phyloP scores from a whole-genome alignment of 2,113 vertebrate species.

The Cyphomyrus plagiostoma region DNA sequence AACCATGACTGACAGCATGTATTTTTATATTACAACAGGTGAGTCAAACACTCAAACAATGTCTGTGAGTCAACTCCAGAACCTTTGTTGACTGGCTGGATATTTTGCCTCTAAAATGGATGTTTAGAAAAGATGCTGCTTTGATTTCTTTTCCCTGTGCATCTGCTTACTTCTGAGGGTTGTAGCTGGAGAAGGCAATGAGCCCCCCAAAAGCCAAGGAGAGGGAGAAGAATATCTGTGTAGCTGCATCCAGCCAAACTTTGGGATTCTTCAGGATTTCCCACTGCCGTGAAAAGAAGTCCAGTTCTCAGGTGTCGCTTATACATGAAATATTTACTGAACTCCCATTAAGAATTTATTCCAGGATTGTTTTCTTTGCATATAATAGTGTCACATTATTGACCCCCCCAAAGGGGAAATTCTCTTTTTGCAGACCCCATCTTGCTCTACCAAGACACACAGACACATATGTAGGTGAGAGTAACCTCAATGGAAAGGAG shows the following conservation, averaged over 20 bases:
- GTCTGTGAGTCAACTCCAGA: background rate
- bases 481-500: background rate
- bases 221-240: constrained; percentile 82
- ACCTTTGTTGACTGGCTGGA: background rate
- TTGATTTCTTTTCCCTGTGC: background rate
- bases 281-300: constrained; percentile 58
- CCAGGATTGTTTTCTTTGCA: background rate
- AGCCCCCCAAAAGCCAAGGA: constrained; percentile 85
- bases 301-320: background rate
- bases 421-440: background rate
- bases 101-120: background rate
- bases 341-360: background rate
- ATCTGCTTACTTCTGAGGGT: constrained; percentile 62
- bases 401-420: background rate
- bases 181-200: constrained; percentile 87
- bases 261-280: constrained; percentile 65
- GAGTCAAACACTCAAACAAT: background rate
- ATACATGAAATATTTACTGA: background rate
- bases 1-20: background rate
- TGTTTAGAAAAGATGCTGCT: background rate
- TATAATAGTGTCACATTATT: background rate
- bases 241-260: constrained; percentile 85
- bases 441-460: background rate
- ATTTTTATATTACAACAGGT: background rate
- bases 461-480: background rate